Percentiles rank a stretch among this genome's conserved stretches.
Evolutionary conservation across 1,140 invertebrate genomes (phyloP).

Genomic region (Aplysia californica): DNA sequence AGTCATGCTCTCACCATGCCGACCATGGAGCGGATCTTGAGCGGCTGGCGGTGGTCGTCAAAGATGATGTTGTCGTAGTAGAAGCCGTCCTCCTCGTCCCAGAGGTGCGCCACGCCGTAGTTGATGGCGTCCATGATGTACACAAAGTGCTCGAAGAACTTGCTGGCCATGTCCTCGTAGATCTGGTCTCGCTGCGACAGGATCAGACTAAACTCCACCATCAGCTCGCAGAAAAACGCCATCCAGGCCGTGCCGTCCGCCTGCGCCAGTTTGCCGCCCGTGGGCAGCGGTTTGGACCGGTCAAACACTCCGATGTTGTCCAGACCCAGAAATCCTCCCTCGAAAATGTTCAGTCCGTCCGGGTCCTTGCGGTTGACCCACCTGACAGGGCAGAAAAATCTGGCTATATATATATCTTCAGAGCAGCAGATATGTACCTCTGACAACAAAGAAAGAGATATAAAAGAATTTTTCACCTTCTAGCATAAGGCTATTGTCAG

Average conservation of each 20-base stretch:
- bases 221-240: slow-evolving; percentile 67
- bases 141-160: slow-evolving; percentile 69
- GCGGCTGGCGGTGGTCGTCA: slow-evolving; percentile 44
- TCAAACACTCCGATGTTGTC: slow-evolving; percentile 70
- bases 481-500: no score
- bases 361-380: slow-evolving; percentile 69
- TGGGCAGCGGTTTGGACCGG: slow-evolving; percentile 64
- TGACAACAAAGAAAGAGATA: background rate
- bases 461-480: no score
- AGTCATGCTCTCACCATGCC: no score
- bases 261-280: slow-evolving; percentile 62
- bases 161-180: slow-evolving; percentile 69
- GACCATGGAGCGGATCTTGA: slow-evolving; percentile 67
- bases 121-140: slow-evolving; percentile 68
- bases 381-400: slow-evolving; percentile 48
- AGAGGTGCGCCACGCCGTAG: slow-evolving; percentile 57
- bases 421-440: no score
- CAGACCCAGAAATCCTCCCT: slow-evolving; percentile 68
- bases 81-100: slow-evolving; percentile 68
- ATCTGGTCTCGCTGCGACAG: slow-evolving; percentile 61
- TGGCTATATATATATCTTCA: background rate
- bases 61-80: slow-evolving; percentile 66
- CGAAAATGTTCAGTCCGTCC: slow-evolving; percentile 64
- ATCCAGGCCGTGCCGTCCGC: slow-evolving; percentile 70
- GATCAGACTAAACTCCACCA: slow-evolving; percentile 67